Conservation (phyloP, 2,113 vertebrate species). For the Pygathrix nemaeus region DNA sequence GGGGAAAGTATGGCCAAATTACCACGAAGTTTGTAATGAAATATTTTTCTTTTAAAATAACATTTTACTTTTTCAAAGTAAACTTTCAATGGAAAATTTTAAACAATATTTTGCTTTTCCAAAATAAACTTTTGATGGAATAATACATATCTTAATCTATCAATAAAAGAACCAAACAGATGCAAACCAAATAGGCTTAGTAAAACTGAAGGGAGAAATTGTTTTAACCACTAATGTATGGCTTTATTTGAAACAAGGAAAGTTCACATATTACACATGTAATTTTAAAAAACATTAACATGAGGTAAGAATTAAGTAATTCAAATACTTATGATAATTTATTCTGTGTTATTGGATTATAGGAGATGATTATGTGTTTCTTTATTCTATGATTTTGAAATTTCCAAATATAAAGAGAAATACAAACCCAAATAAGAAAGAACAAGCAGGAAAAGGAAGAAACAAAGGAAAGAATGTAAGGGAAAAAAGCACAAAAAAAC, state of each 20-base stretch:
- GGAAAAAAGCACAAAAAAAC: neutral
- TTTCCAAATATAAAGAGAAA: neutral
- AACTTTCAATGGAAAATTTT: too few relatives aligned
- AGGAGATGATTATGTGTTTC: neutral
- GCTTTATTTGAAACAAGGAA: neutral
- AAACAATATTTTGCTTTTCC: neutral
- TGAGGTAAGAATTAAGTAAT: neutral
- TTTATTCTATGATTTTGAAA: neutral
- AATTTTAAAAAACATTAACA: neutral
- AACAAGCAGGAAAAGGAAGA: neutral
- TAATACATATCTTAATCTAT: neutral
- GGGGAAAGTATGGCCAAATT: too few relatives aligned
- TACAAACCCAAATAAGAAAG: neutral
- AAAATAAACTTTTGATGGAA: neutral
- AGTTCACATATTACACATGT: neutral
- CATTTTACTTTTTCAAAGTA: too few relatives aligned
- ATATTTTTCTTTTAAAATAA: too few relatives aligned
- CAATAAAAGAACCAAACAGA: neutral
- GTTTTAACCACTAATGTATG: neutral
- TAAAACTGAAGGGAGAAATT: neutral
- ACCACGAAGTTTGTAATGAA: too few relatives aligned
- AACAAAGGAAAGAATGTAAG: neutral
- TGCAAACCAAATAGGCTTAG: neutral
- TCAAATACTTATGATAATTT: neutral
- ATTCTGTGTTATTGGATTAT: neutral